Base-by-base conservation (phyloP, 2,888 invertebrate genomes). In the Eurytoma adleriae region DNA sequence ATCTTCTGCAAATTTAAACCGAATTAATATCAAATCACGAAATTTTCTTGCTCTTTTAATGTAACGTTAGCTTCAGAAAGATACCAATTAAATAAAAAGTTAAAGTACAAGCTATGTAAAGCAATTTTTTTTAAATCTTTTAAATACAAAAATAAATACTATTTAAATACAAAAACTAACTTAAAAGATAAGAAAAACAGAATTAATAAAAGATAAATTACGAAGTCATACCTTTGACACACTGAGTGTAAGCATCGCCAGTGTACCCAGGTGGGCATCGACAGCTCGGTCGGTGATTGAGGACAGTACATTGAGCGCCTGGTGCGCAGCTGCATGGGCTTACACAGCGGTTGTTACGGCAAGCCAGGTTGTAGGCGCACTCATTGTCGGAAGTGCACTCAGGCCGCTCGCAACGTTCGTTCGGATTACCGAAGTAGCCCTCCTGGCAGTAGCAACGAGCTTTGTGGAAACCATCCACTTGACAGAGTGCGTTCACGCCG, bases 321-420 rank as follows among this genome's bases (percentile, higher is more conserved):
- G 93, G 91, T n/a, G 96, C 96, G 88, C 97, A 97, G 74, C 95
- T 93, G 90, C 97, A 98, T 10, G 97, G 97, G 91, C 96, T 95
- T 86, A 94, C 94, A 87, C 98, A 98, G 79, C 93, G 93, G 86
- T 95, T 95, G 84, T 94, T 94, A 82, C 93, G 92, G 87, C 98
- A 98, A 12, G 96, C 95, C 84, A 96, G 91, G 91, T 95, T 95
- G 83, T 94, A 93, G 0, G 96, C 93, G 86, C 97, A 97, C 84
- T 97, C 96, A 5, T 93, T 92, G 87, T 97, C 95, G 2, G 88
- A 89, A 3, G 93, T 92, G 88, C 97, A 97, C 91, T 97, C 96
- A 2, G 95, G 95, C 86, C 95, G 92, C 73, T 94, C 93, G 88
- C 97, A 97, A 69, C 92, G 92, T n/a, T 94, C 92, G 88, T 95